These are phyloP conservation scores for Murina feae DNA, from an alignment of 2,113 vertebrate genomes.

Conservation along the genomic window DNA sequence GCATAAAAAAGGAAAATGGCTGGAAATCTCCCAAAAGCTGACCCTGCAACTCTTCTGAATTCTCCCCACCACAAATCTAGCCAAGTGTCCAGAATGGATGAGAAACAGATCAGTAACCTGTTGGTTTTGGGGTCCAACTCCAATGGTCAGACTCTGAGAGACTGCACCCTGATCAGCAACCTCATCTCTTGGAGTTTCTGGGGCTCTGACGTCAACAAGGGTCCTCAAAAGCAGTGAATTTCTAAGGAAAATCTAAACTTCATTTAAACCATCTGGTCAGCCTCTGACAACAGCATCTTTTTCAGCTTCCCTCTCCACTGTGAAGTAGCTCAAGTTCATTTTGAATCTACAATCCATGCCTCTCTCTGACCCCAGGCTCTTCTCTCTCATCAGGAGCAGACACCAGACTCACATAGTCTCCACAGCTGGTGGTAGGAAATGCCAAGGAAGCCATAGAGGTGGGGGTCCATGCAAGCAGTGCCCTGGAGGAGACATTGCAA, in stretches of 20 bases:
- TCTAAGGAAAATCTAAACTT: slow-evolving; percentile 8
- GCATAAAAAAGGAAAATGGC: neutral
- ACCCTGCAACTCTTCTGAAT: neutral
- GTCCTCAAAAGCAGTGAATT: neutral
- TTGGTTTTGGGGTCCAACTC: neutral
- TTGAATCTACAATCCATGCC: neutral
- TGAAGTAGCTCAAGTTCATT: neutral
- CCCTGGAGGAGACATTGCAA: neutral
- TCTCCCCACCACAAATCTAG: neutral
- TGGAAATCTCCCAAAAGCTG: neutral
- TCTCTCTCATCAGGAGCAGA: neutral
- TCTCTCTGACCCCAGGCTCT: neutral
- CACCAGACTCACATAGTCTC: neutral
- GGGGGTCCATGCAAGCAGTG: neutral
- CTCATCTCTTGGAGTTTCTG: neutral
- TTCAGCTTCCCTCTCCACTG: neutral
- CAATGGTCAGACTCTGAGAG: neutral
- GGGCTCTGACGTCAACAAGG: neutral
- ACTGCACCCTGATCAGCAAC: neutral
- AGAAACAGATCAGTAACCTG: neutral
- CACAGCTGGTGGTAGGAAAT: neutral
- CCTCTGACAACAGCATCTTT: slow-evolving; percentile 23
- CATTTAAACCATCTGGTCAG: slow-evolving; percentile 35
- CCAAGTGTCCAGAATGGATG: neutral
- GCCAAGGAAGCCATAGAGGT: neutral